phyloP scores from a whole-genome alignment of 2,797 vertebrate species.

The Crocodylus rhombifer region DNA sequence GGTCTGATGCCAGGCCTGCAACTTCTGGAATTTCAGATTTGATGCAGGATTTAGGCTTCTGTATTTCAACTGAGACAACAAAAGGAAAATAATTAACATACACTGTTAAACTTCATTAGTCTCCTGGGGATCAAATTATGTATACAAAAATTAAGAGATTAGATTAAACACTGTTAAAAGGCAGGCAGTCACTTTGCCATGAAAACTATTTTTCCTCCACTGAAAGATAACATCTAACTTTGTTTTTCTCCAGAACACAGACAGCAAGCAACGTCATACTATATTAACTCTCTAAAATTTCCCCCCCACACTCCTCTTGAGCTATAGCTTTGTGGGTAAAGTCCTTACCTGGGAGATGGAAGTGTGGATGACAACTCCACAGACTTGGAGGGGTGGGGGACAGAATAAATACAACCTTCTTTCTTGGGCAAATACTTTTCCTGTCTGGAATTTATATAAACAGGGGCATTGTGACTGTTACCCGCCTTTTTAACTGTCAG shows the following conservation, averaged over 20 bases:
- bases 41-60: constrained; percentile 75
- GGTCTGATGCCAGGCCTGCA: constrained; percentile 47
- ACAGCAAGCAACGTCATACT: background rate
- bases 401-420: too few relatives aligned
- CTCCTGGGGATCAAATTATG: constrained; percentile 71
- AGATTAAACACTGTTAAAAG: constrained; percentile 65
- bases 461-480: too few relatives aligned
- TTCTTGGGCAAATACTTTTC: too few relatives aligned
- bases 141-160: constrained; percentile 70
- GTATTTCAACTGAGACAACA: constrained; percentile 69
- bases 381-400: too few relatives aligned
- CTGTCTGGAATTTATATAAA: too few relatives aligned
- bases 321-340: too few relatives aligned
- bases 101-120: constrained; percentile 78
- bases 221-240: background rate
- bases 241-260: background rate
- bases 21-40: constrained; percentile 68
- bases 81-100: constrained; percentile 75
- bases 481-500: too few relatives aligned
- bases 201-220: constrained; percentile 13
- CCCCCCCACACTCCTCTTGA: too few relatives aligned
- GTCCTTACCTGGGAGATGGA: too few relatives aligned
- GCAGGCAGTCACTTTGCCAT: constrained; percentile 18
- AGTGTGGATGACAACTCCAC: too few relatives aligned
- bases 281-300: background rate